phyloP scores from a whole-genome alignment of 1,140 invertebrate species.

The Oedothorax gibbosus region DNA sequence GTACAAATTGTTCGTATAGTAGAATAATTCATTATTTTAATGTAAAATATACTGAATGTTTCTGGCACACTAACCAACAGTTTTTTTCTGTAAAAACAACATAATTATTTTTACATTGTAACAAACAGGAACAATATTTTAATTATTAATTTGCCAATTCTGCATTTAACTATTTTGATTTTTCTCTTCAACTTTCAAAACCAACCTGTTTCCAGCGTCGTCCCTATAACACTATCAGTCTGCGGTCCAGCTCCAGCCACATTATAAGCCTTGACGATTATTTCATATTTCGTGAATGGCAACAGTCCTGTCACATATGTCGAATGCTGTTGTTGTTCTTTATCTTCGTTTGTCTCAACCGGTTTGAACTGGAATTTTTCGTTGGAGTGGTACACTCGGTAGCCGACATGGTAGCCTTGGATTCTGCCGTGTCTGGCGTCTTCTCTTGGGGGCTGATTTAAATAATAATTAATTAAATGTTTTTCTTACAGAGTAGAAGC shows the following conservation, averaged over 20 bases:
- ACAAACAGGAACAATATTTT: no score
- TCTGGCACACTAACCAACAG: no score
- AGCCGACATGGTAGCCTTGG: slow-evolving; percentile 69
- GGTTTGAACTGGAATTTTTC: slow-evolving; percentile 66
- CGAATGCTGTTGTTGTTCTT: slow-evolving; percentile 21
- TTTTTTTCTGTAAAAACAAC: no score
- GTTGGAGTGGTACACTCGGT: slow-evolving; percentile 57
- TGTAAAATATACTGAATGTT: no score
- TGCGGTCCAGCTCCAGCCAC: slow-evolving; percentile 76
- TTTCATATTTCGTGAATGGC: slow-evolving; percentile 69
- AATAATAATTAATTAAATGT: no score
- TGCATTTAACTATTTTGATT: no score
- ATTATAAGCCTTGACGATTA: slow-evolving; percentile 69
- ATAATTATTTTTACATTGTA: no score
- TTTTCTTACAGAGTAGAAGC: no score
- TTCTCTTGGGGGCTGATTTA: slow-evolving; percentile 46
- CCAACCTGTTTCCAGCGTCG: slow-evolving; percentile 76
- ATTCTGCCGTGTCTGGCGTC: slow-evolving; percentile 66
- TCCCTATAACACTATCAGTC: slow-evolving; percentile 78
- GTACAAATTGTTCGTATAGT: no score
- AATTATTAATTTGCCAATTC: no score
- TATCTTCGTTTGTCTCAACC: slow-evolving; percentile 56
- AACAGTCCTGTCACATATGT: slow-evolving; percentile 64
- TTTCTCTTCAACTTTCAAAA: neutral
- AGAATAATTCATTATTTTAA: no score